Evolutionary conservation across 2,113 vertebrate genomes (phyloP), one percentile per base, ranked within the genome.

Genomic region (Corapipo altera): DNA sequence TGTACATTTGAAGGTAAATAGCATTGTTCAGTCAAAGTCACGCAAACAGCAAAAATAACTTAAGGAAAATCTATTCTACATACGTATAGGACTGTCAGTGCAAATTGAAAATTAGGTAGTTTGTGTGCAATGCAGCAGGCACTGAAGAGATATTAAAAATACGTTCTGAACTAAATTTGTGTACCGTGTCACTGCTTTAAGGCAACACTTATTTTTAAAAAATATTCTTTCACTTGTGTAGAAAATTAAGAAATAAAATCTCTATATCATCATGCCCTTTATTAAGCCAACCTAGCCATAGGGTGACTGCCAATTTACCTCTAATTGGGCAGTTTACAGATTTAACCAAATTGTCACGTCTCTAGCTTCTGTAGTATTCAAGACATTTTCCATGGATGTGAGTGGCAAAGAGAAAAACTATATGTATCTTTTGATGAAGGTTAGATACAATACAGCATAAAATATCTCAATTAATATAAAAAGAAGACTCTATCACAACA

Each of bases 231-330:
- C 67, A 89, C 70, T 96, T 84, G 30, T 89, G 58, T 37, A 89
- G 72, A 84, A 93, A 97, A 97, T 96, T 85, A 97, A 92, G 83
- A 94, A 96, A 88, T 48, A 89, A 96, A 96, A 94, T 94, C 52
- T 76, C 77, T 5, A 1, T 84, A 72, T 93, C 62, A 61, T 51
- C 35, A 88, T 43, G n/a, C 22, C 39, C 20, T 49, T 80, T 85
- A 85, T 90, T 83, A 94, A 94, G 93, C 52, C 91, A 96, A 84
- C 28, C 39, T 89, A 82, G 74, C 74, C 74, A 75, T 19, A 6
- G 85, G 81, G 79, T 96, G 85, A 94, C 88, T 81, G 80, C 85
- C 77, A 96, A 84, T 88, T 81, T 67, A 77, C 41, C 43, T 93
- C 79, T 97, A 97, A 97, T 75, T 95, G 93, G 88, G 94, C 81